phyloP scores from a whole-genome alignment of 1,140 invertebrate genomes.

The Bombus confusus region DNA sequence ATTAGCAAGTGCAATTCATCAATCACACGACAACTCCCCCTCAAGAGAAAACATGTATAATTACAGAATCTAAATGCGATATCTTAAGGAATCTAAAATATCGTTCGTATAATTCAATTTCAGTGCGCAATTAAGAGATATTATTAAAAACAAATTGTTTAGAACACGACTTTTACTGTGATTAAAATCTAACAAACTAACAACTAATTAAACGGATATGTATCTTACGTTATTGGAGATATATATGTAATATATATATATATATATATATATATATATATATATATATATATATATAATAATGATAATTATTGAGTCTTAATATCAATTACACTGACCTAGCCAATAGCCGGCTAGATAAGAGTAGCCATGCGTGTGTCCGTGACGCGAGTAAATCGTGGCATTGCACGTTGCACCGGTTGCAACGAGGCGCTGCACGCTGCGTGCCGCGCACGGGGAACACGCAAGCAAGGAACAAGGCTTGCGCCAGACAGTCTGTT shows the following conservation, averaged over 20 bases:
- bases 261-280: too few relatives aligned
- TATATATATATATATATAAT: too few relatives aligned
- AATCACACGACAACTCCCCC: neutral
- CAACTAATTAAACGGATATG: too few relatives aligned
- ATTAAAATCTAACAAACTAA: too few relatives aligned
- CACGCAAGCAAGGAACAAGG: constrained; percentile 65
- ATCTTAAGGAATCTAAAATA: neutral
- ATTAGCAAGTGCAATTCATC: neutral
- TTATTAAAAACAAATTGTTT: too few relatives aligned
- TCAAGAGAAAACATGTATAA: neutral
- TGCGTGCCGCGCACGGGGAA: constrained; percentile 42
- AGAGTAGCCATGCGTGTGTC: constrained; percentile 16
- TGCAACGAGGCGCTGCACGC: constrained; percentile 28
- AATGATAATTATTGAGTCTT: too few relatives aligned
- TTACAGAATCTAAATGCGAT: neutral
- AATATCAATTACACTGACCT: constrained; percentile 54
- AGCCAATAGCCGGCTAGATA: constrained; percentile 51
- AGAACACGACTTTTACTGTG: too few relatives aligned
- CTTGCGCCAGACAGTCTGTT: constrained; percentile 70
- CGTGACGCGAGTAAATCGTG: constrained; percentile 49
- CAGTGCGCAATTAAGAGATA: too few relatives aligned
- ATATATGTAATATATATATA: too few relatives aligned
- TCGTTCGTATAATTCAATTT: too few relatives aligned
- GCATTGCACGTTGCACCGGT: constrained; percentile 60
- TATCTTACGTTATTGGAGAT: too few relatives aligned